Percentiles rank a stretch among this genome's conserved stretches.
phyloP scores from a whole-genome alignment of 2,888 invertebrate species.

The Ceratothoa steindachneri region DNA sequence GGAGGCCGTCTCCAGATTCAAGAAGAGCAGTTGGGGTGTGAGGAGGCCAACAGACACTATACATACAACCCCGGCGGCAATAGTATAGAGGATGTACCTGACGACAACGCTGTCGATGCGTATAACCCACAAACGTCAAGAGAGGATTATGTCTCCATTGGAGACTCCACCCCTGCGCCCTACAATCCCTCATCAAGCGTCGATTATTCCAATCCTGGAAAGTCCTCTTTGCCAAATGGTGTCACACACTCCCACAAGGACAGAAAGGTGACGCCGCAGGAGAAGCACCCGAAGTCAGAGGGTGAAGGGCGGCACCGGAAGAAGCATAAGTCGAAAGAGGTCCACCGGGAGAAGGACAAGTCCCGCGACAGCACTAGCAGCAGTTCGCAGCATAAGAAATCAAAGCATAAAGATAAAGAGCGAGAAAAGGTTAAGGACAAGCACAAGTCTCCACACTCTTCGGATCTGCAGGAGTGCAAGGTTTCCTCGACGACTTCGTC shows the following conservation, averaged over 20 bases:
- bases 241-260: not conserved
- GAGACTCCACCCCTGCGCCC: slow-evolving; percentile 8
- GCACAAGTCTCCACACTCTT: too few relatives aligned
- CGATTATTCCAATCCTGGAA: not conserved
- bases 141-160: slow-evolving; percentile 23
- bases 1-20: slow-evolving; percentile 36
- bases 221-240: slow-evolving; percentile 3
- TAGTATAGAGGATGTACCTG: not conserved
- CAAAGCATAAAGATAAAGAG: slow-evolving; percentile 11
- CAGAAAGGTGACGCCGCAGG: slow-evolving; percentile 3
- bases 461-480: not conserved
- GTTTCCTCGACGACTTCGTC: not conserved
- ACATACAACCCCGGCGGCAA: slow-evolving; percentile 10
- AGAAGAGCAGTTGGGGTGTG: slow-evolving; percentile 19
- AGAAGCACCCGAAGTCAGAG: not conserved
- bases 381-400: not conserved
- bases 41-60: not conserved
- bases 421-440: not conserved
- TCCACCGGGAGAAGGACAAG: slow-evolving; percentile 21
- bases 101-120: slow-evolving; percentile 7
- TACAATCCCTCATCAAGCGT: not conserved
- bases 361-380: slow-evolving; percentile 16
- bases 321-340: slow-evolving; percentile 21
- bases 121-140: slow-evolving; percentile 39
- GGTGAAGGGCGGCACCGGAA: slow-evolving; percentile 1